These are phyloP conservation scores for Hystrix brachyura DNA, from an alignment of 2,113 vertebrate genomes.

Conservation along the genomic window DNA sequence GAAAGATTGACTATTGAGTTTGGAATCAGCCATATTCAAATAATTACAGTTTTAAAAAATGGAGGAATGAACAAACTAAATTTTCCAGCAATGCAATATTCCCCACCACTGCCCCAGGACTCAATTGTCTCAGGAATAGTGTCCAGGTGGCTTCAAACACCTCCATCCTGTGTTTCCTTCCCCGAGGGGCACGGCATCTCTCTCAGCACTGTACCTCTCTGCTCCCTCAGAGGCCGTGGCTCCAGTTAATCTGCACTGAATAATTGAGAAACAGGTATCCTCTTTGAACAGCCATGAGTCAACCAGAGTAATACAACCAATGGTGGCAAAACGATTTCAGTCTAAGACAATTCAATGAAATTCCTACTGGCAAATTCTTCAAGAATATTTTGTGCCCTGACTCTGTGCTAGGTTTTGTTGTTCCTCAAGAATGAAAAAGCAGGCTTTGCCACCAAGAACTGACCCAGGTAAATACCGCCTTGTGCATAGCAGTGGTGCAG, in stretches of 20 bases:
- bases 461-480: fast-evolving
- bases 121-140: neutral
- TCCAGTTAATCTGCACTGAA: fast-evolving
- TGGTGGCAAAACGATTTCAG: fast-evolving
- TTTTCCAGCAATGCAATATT: neutral
- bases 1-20: neutral
- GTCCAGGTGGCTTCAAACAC: fast-evolving
- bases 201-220: fast-evolving
- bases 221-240: neutral
- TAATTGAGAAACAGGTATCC: fast-evolving
- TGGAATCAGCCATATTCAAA: neutral
- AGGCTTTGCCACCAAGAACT: neutral
- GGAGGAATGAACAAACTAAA: neutral
- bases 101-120: neutral
- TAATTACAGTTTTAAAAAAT: neutral
- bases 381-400: too few species aligned
- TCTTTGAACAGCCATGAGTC: neutral
- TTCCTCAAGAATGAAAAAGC: neutral
- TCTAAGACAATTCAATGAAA: neutral
- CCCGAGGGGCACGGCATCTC: fast-evolving
- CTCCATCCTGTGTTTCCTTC: neutral
- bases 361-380: fast-evolving
- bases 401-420: fast-evolving
- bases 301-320: neutral
- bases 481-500: fast-evolving